A percentile compares a stretch with the other conserved stretches of the same genome.
These are phyloP conservation scores for Acanthacorydalis orientalis DNA, from an alignment of 2,888 invertebrate species.

Conservation along the genomic window DNA sequence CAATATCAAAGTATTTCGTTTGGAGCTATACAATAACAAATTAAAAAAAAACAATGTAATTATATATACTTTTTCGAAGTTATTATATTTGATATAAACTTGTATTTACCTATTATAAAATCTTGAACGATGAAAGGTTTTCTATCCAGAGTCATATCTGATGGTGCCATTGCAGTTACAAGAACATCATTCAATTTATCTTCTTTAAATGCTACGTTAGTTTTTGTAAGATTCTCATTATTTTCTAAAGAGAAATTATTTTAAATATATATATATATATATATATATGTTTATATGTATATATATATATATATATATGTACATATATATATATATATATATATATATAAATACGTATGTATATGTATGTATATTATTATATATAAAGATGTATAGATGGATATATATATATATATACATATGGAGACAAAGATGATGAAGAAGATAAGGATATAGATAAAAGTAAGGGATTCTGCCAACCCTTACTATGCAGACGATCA, in stretches of 20 bases:
- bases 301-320: too few species aligned
- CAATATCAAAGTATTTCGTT: too few species aligned
- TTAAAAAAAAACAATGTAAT: too few species aligned
- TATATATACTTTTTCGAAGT: too few species aligned
- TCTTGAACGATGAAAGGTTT: constrained; percentile 34
- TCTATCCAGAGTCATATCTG: constrained; percentile 30
- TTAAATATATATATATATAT: background rate
- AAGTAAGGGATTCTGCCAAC: too few species aligned
- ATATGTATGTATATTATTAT: background rate
- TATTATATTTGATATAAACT: too few species aligned
- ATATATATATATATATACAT: background rate
- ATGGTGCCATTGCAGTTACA: constrained; percentile 22
- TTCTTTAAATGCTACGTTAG: background rate
- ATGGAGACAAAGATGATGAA: too few species aligned
- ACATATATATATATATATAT: background rate
- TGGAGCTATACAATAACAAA: too few species aligned
- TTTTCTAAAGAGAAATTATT: background rate
- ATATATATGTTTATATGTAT: background rate
- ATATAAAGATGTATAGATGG: too few species aligned
- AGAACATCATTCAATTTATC: constrained; percentile 17
- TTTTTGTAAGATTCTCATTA: background rate
- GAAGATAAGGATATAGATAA: too few species aligned
- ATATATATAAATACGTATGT: background rate
- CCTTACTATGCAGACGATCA: too few species aligned
- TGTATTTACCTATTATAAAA: constrained; percentile 37